Evolutionary conservation across 2,888 invertebrate species (phyloP), one percentile per base, ranked within the genome.

Genomic region (Acanthococcus lagerstroemiae): DNA sequence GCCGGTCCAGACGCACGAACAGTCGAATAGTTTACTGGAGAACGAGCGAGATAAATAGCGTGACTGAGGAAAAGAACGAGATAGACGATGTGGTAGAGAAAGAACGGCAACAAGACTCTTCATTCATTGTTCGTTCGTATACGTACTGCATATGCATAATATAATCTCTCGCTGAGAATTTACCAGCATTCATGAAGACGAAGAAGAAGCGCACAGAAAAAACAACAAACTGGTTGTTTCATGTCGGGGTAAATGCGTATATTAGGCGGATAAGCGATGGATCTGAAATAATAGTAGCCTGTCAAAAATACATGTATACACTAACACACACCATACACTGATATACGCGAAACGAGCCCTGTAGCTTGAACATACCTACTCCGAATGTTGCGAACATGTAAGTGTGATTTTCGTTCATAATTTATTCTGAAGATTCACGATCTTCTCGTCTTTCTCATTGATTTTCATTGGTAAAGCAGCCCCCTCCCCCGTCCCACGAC

Each of bases 211-310:
- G n/a, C n/a, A n/a, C n/a, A n/a, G 37, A 37, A n/a, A 37, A 19
- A 48, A 48, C 15, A 48, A 48, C 48, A 61, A 61, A 61, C 61
- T 61, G 50, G 61, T 61, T 61, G 50, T 61, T 60, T 48, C 25
- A 46, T 12, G 61, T 17, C 15, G 55, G 17, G 30, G 27, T 26
- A 27, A n/a, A 27, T 44, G 25, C 25, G 46, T 60, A 46, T 50
- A 50, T 61, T 61, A 63, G 52, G 44, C 63, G 63, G 22, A 63
- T 63, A 52, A 63, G 37, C 63, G 54, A 37, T 63, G 52, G 54
- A 63, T 63, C 22, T 52, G 50, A 61, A 60, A 61, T 61, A 61
- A 61, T 50, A 61, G 61, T 37, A 46, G 61, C 50, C 50, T 50
- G 61, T 61, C 61, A 61, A 50, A 58, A n/a, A n/a, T n/a, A n/a